Evolutionary conservation across 2,113 vertebrate genomes (phyloP).

Genomic region (Gymnocephalus cernua): DNA sequence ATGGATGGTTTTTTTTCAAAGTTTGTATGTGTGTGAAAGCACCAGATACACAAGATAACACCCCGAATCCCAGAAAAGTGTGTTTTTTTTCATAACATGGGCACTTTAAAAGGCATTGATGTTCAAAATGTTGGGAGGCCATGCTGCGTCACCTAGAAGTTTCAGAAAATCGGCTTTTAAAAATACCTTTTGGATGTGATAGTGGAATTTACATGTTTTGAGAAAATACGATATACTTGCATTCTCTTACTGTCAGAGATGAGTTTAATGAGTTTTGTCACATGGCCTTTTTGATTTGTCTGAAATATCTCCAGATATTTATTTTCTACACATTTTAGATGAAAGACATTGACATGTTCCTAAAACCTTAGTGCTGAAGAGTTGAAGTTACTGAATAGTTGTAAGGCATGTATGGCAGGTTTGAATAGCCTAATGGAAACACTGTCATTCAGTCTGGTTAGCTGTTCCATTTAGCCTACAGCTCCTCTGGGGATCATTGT

Average conservation of each 20-base stretch:
- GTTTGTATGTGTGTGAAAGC: no score
- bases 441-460: conserved; percentile 23
- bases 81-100: no score
- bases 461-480: conserved; percentile 35
- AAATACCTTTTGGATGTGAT: neutral
- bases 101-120: neutral
- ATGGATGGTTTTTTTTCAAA: no score
- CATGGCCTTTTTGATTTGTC: neutral
- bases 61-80: no score
- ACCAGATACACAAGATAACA: no score
- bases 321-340: neutral
- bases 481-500: conserved; percentile 17
- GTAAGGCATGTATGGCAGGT: neutral
- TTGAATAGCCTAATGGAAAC: conserved; percentile 9
- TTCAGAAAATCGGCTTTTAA: conserved; percentile 4
- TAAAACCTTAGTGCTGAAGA: neutral
- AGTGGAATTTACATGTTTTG: neutral
- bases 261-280: neutral
- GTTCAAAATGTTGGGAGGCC: neutral
- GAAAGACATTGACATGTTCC: neutral
- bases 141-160: neutral
- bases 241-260: neutral
- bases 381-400: conserved; percentile 4
- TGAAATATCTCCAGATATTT: neutral
- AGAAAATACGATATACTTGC: neutral